Percentiles rank a stretch among this genome's conserved stretches.
These are phyloP conservation scores for Eurytoma adleriae DNA, from an alignment of 2,888 invertebrate species.

Conservation along the genomic window DNA sequence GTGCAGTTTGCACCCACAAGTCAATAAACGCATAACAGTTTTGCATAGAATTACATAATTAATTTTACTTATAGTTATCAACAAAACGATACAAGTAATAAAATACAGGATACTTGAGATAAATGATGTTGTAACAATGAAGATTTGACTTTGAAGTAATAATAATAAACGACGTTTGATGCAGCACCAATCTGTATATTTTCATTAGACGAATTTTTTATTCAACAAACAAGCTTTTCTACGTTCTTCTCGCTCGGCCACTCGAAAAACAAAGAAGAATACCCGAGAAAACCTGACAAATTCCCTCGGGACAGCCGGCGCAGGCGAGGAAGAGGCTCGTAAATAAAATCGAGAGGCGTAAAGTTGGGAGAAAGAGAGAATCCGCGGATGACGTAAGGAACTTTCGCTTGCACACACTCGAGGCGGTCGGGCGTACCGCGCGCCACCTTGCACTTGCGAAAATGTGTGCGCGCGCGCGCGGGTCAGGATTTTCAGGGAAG, in stretches of 20 bases:
- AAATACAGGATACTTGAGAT: no score
- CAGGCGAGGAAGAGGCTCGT: background rate
- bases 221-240: no score
- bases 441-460: slow-evolving; percentile 70
- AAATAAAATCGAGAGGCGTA: slow-evolving; percentile 7
- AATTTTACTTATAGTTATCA: no score
- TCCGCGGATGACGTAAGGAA: slow-evolving; percentile 67
- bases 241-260: no score
- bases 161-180: no score
- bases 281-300: slow-evolving; percentile 15
- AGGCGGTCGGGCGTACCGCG: slow-evolving; percentile 35
- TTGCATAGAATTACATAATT: no score
- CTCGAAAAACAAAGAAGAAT: background rate
- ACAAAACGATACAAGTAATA: no score
- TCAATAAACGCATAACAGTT: background rate
- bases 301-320: background rate
- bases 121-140: no score
- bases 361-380: slow-evolving; percentile 19
- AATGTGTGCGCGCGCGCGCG: slow-evolving; percentile 40
- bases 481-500: slow-evolving; percentile 50
- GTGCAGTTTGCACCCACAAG: slow-evolving; percentile 9
- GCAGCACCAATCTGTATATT: no score
- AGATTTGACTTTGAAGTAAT: no score
- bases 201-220: no score
- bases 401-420: slow-evolving; percentile 67